These are phyloP conservation scores for Lepeophtheirus salmonis DNA, from an alignment of 1,140 invertebrate genomes.

Conservation along the genomic window DNA sequence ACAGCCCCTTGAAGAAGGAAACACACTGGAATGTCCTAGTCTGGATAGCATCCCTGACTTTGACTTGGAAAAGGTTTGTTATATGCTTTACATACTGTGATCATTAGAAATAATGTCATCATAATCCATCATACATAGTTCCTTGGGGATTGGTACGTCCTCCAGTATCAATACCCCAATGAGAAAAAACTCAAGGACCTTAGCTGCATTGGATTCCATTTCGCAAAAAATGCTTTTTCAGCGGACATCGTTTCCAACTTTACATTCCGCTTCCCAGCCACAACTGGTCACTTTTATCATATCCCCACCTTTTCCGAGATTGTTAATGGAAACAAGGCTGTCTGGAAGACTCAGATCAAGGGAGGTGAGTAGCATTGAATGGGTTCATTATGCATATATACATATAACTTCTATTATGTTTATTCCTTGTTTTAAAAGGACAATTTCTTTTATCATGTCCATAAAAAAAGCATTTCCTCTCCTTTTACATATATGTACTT, in stretches of 20 bases:
- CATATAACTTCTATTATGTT: too few species aligned
- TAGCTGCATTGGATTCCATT: conserved; percentile 5
- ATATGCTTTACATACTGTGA: not conserved
- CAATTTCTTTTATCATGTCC: too few species aligned
- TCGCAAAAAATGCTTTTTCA: not conserved
- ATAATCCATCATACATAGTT: conserved; percentile 6
- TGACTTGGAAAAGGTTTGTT: not conserved
- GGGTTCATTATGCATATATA: too few species aligned
- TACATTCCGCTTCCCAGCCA: conserved; percentile 10
- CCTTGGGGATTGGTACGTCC: conserved; percentile 9
- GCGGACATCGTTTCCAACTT: conserved; percentile 9
- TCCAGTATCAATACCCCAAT: conserved; percentile 6
- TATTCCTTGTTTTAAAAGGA: too few species aligned
- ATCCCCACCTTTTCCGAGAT: conserved; percentile 8
- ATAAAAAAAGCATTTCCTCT: too few species aligned
- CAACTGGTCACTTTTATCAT: conserved; percentile 2
- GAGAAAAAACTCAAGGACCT: conserved; percentile 2
- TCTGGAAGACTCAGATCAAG: not conserved
- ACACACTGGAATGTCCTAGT: not conserved
- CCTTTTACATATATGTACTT: too few species aligned
- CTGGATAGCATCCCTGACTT: not conserved
- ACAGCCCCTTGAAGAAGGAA: not conserved
- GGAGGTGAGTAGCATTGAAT: not conserved
- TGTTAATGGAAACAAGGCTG: not conserved
- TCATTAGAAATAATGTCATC: not conserved